phyloP scores from a whole-genome alignment of 2,888 invertebrate species.

The Apodemia duryi region DNA sequence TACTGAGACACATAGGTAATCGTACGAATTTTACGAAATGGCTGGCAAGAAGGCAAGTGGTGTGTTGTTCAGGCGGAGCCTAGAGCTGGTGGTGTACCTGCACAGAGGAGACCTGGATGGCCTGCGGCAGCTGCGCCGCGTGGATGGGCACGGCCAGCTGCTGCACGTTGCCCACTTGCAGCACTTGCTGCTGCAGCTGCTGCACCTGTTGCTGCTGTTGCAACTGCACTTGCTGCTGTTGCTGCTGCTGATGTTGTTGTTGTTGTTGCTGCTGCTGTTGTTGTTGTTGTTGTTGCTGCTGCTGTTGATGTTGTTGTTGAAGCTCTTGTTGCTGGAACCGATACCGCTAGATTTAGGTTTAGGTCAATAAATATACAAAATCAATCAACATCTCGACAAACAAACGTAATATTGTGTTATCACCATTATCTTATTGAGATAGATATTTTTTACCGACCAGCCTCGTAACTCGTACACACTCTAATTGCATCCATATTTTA shows the following conservation, averaged over 20 bases:
- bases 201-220: slow-evolving; percentile 37
- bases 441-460: no score
- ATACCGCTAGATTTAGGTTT: slow-evolving; percentile 3
- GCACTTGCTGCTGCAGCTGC: slow-evolving; percentile 57
- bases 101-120: slow-evolving; percentile 34
- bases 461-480: no score
- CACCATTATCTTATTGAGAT: no score
- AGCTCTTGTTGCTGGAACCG: slow-evolving; percentile 40
- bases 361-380: no score
- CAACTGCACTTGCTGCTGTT: slow-evolving; percentile 34
- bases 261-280: slow-evolving; percentile 43
- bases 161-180: slow-evolving; percentile 68
- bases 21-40: no score
- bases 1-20: no score
- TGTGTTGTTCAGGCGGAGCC: no score
- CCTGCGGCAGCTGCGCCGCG: slow-evolving; percentile 28
- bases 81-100: slow-evolving; percentile 39
- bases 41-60: no score
- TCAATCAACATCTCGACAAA: no score
- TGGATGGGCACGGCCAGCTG: slow-evolving; percentile 66
- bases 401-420: neutral
- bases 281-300: slow-evolving; percentile 41
- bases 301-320: slow-evolving; percentile 39
- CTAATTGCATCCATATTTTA: no score
- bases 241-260: slow-evolving; percentile 42